Percentiles rank a stretch among this genome's conserved stretches.
These are phyloP conservation scores for Danaus plexippus DNA, from an alignment of 1,140 invertebrate genomes.

Conservation along the genomic window DNA sequence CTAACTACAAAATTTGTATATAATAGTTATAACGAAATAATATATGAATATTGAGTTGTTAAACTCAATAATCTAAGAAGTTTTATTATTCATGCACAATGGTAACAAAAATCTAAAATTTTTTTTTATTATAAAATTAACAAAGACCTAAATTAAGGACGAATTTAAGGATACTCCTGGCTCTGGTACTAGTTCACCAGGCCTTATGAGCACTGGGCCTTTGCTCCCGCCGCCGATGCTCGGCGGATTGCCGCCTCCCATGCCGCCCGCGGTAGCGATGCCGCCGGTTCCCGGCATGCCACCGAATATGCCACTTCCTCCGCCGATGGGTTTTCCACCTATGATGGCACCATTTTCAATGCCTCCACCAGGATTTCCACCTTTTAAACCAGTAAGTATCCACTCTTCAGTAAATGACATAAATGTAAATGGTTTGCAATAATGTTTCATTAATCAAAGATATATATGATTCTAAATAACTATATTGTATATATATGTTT, in stretches of 20 bases:
- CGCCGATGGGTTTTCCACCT: constrained; percentile 77
- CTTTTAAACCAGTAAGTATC: constrained; percentile 65
- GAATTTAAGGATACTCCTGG: constrained; percentile 43
- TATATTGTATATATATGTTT: too few species aligned
- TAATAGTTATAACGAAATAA: too few species aligned
- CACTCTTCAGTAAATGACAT: too few species aligned
- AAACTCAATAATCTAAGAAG: too few species aligned
- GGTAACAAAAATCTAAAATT: constrained; percentile 1
- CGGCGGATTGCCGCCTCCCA: constrained; percentile 18
- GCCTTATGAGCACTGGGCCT: constrained; percentile 42
- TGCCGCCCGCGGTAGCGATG: constrained; percentile 55
- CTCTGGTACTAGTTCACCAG: constrained; percentile 49
- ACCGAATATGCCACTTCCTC: constrained; percentile 65
- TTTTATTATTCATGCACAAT: background rate
- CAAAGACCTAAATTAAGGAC: background rate
- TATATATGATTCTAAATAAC: too few species aligned
- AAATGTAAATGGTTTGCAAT: too few species aligned
- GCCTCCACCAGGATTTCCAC: constrained; percentile 82
- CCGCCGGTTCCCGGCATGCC: constrained; percentile 54
- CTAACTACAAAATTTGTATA: too few species aligned
- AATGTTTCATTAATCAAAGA: too few species aligned
- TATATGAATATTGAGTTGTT: too few species aligned
- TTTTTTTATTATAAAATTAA: background rate
- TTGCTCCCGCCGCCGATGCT: constrained; percentile 29
- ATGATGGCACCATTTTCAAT: constrained; percentile 83